Percentiles rank a stretch among this genome's conserved stretches.
Conservation (phyloP, 2,888 invertebrate species). For the Digitonthophagus gazella region DNA sequence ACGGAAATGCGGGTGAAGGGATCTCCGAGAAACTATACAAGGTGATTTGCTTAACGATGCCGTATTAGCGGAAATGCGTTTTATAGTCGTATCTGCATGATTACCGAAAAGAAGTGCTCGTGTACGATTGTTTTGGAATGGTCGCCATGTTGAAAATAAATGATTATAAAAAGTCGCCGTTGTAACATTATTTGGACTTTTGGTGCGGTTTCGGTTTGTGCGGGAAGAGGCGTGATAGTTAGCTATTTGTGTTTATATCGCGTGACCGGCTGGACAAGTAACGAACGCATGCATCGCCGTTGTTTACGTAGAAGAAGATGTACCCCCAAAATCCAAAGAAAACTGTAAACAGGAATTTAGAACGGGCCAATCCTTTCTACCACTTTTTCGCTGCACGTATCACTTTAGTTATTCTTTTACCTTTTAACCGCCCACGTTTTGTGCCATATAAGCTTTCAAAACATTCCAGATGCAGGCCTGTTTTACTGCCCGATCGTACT, state of each 20-base stretch:
- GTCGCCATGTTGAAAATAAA: conserved; percentile 49
- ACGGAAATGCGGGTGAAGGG: conserved; percentile 47
- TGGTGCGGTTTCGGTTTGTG: conserved; percentile 17
- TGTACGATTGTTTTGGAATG: conserved; percentile 48
- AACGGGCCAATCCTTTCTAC: conserved; percentile 32
- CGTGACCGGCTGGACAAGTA: conserved; percentile 28
- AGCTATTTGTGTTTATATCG: conserved; percentile 21
- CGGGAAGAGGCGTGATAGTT: conserved; percentile 22
- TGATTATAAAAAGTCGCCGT: conserved; percentile 40
- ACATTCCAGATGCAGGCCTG: neutral
- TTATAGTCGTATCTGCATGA: conserved; percentile 45
- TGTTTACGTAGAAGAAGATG: conserved; percentile 44
- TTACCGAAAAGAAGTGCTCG: conserved; percentile 44
- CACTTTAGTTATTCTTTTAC: conserved; percentile 31
- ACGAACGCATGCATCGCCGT: conserved; percentile 35
- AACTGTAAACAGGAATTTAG: neutral
- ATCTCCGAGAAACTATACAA: conserved; percentile 48
- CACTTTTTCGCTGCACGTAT: conserved; percentile 48
- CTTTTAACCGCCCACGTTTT: neutral
- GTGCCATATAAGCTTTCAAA: neutral
- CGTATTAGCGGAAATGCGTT: conserved; percentile 47
- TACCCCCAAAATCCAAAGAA: conserved; percentile 9
- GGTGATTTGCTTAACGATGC: conserved; percentile 48
- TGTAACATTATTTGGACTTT: neutral
- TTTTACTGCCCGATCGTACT: too few relatives aligned